Percentiles rank a stretch among this genome's conserved stretches.
phyloP scores from a whole-genome alignment of 2,113 vertebrate genomes.

The Pteronura brasiliensis region DNA sequence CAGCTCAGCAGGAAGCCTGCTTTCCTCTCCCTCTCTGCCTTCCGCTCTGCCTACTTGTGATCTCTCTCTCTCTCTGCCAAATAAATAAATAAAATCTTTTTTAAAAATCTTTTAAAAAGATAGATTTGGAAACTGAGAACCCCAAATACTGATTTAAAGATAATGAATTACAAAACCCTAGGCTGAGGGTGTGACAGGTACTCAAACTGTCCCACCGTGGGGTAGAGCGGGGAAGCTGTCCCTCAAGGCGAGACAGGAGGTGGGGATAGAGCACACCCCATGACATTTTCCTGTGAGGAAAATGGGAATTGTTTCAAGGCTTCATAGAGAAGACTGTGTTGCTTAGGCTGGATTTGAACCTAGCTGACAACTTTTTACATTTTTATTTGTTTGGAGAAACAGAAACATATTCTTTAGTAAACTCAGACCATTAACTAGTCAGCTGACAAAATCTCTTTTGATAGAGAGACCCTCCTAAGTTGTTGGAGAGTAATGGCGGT shows the following conservation, averaged over 20 bases:
- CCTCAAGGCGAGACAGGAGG: background rate
- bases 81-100: too few species aligned
- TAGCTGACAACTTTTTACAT: background rate
- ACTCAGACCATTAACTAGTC: background rate
- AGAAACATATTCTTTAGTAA: background rate
- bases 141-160: background rate
- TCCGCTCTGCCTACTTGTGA: too few species aligned
- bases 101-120: too few species aligned
- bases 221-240: background rate
- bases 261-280: background rate
- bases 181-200: background rate
- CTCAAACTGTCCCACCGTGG: background rate
- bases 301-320: background rate
- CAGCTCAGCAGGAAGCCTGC: too few species aligned
- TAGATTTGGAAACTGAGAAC: background rate
- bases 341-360: background rate
- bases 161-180: background rate
- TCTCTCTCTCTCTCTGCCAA: too few species aligned
- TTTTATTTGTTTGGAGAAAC: background rate
- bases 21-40: too few species aligned
- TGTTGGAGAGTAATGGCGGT: background rate
- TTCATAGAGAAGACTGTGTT: background rate
- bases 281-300: background rate
- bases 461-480: background rate
- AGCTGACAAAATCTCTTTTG: background rate